Base-by-base conservation (phyloP, 2,888 invertebrate genomes). In the Panorpa germanica region DNA sequence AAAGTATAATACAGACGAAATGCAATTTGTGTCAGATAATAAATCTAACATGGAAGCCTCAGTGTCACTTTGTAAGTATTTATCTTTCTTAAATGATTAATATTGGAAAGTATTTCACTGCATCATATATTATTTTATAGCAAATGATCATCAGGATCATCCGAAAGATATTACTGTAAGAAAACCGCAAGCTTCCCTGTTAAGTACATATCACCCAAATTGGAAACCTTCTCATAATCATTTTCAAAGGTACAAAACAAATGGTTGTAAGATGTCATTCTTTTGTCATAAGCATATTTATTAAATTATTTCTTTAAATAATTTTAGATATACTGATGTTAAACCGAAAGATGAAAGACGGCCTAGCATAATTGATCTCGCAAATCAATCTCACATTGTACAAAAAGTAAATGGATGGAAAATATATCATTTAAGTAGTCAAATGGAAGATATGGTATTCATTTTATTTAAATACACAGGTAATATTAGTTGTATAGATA, bases 341-440 rank as follows among this genome's bases (percentile, higher is more conserved):
- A 75, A 78, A 44, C 74, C 81, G 1, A 76, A 80, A 41, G 83
- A 90, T 41, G 91, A 91, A 50, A 66, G 83, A 37, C 65, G 81
- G 35, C 74, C 85, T 1, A 73, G 76, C 2, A 77, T 93, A 23
- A 76, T 77, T 46, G 88, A 91, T 55, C 63, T 93, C 43, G 85
- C 91, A 17, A 80, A 78, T 53, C 88, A 88, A 52, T 74, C 74
- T 39, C 73, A 82, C 46, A 80, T 90, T 29, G 59, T 80, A 39
- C 77, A 83, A 45, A 85, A 82, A 55, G 72, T 86, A 11, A 82
- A 83, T 41, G 93, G 93, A 2, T 93, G 93, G 93, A 93, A 91
- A 58, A 68, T 93, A 35, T 75, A 82, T 58, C 88, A 90, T 50
- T 65, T 93, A 41, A 80, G 80, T 21, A 75, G 85, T 24, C 90